Evolutionary conservation across 2,888 invertebrate genomes (phyloP).

Genomic region (Pandemis heparana): DNA sequence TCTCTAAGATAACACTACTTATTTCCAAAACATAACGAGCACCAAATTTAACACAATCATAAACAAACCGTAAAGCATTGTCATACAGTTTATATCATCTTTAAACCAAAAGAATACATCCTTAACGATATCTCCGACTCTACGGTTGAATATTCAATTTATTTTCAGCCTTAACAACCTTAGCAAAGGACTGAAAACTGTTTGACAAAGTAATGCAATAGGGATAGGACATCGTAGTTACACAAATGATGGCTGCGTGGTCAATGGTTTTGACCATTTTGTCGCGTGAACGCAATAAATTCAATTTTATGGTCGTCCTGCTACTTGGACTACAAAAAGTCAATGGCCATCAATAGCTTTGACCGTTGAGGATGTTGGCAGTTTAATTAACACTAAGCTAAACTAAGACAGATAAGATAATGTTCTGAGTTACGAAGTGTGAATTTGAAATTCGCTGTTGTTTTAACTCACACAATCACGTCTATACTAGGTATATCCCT

Average conservation of each 20-base stretch:
- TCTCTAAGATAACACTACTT: conserved; percentile 47
- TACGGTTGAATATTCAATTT: not conserved
- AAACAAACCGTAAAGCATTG: not conserved
- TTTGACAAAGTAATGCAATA: conserved; percentile 33
- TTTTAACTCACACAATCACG: too few relatives aligned
- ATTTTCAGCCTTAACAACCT: not conserved
- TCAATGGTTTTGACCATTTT: conserved; percentile 52
- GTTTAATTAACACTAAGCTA: conserved; percentile 29
- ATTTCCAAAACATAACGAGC: conserved; percentile 28
- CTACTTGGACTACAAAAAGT: conserved; percentile 45
- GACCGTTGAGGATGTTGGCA: conserved; percentile 35
- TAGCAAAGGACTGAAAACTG: conserved; percentile 16
- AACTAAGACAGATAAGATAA: not conserved
- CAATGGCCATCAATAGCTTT: conserved; percentile 56
- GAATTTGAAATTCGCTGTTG: too few relatives aligned
- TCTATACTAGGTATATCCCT: too few relatives aligned
- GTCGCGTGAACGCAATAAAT: conserved; percentile 78
- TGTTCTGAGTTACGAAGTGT: too few relatives aligned
- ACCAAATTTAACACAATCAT: not conserved
- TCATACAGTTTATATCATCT: conserved; percentile 9
- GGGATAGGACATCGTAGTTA: conserved; percentile 57
- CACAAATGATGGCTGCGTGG: too few relatives aligned
- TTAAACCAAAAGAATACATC: conserved; percentile 4
- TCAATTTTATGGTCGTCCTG: conserved; percentile 68
- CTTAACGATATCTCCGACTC: not conserved